Evolutionary conservation across 2,797 vertebrate genomes (phyloP).

Genomic region (Lepilemur septentrionalis): DNA sequence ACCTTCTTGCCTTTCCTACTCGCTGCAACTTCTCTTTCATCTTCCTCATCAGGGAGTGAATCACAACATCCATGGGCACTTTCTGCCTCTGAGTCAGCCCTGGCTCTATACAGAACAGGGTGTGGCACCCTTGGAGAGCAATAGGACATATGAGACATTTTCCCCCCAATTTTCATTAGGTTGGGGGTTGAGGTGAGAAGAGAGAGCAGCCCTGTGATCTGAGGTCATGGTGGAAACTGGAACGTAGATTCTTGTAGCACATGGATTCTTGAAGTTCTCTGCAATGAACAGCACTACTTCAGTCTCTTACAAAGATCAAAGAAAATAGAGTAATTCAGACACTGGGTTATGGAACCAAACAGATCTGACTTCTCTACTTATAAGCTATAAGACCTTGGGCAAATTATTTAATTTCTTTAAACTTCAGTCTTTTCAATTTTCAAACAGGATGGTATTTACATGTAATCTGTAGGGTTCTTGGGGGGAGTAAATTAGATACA

Average conservation of each 20-base stretch:
- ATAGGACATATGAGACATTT: background rate
- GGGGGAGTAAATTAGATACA: background rate
- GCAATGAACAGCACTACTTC: background rate
- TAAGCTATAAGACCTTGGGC: background rate
- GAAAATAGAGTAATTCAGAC: background rate
- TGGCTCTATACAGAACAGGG: background rate
- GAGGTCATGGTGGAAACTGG: background rate
- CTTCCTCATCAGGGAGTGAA: constrained; percentile 29
- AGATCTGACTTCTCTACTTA: background rate
- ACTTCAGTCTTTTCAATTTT: background rate
- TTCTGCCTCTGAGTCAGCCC: constrained; percentile 58
- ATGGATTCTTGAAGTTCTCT: background rate
- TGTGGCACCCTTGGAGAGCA: background rate
- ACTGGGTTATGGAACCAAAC: background rate
- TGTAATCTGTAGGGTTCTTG: background rate
- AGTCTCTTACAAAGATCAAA: background rate
- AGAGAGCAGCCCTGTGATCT: background rate
- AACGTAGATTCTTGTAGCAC: background rate
- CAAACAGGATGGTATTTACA: background rate
- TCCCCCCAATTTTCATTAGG: background rate
- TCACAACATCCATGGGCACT: background rate
- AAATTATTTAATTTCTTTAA: background rate
- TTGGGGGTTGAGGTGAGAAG: background rate
- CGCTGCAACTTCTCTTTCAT: constrained; percentile 49
- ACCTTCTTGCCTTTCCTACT: background rate